Base-by-base conservation (phyloP, 1,140 invertebrate species). In the Drosophila pallidifrons region DNA sequence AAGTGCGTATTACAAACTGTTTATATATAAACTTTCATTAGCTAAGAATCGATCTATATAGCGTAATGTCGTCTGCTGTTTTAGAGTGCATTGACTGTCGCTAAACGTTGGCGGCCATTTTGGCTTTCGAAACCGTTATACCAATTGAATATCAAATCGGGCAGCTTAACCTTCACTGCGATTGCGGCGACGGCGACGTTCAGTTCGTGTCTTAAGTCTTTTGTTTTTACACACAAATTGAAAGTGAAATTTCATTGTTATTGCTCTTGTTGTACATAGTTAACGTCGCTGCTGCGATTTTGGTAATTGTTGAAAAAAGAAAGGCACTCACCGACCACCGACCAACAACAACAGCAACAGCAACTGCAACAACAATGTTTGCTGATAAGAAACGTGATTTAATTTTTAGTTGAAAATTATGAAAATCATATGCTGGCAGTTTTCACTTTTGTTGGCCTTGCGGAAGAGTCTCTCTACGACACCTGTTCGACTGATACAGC, bases 351-450 rank as follows among this genome's bases (percentile, higher is more conserved):
- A 0, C 60, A 47, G 6, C 45, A 67, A 51, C 59, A 60, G 7
- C 38, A 38, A 25, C 54, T 45, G 25, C 43, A 51, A 8, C 15
- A 51, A 47, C 54, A 41, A 25, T 25, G 20, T 25, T 66, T 54
- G 74, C 79, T 86, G 82, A 86, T 86, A 86, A 86, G 82, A 88
- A 88, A 87, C 83, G 82, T 86, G 82, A 88, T 86, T 88, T 88
- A 79, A 88, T 86, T 86, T 86, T 86, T 57, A 88, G 79, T 78
- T 82, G 65, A 71, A 82, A 86, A 86, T 86, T 86, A 88, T 86
- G 66, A 86, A 88, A 86, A 87, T 75, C 80, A 86, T 16, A 64
- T 60, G 45, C 68, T 47, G 45, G 54, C 47, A 63, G 75, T 86
- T 86, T 86, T 86, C 79, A 86, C 82, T 82, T 86, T 87, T 79